phyloP scores from a whole-genome alignment of 37 sponge, comb jelly and placozoan species.

The Axinella damicornis region DNA sequence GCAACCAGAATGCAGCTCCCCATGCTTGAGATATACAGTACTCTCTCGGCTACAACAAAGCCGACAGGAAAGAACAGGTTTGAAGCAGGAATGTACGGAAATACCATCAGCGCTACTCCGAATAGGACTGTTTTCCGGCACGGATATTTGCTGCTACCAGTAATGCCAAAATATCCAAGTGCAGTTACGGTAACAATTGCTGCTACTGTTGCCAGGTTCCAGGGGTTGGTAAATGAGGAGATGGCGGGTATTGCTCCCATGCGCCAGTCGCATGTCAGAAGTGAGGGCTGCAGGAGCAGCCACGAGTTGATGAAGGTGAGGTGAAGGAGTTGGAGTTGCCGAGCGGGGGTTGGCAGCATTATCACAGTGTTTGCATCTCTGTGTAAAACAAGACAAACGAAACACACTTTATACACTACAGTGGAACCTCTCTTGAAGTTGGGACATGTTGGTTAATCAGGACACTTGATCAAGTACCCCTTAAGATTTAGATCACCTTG shows the following conservation, averaged over 20 bases:
- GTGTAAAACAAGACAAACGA: not conserved
- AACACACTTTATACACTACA: no score
- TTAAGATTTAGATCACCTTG: no score
- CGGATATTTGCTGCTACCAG: not conserved
- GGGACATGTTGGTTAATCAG: no score
- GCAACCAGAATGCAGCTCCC: constrained; percentile 46
- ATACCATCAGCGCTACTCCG: constrained; percentile 78
- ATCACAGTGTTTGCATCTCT: constrained; percentile 88
- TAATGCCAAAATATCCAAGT: constrained; percentile 6
- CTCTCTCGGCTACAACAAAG: constrained; percentile 95
- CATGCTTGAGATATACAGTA: constrained; percentile 92
- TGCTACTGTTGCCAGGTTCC: constrained; percentile 68
- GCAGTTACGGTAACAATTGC: constrained; percentile 20
- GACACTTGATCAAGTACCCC: no score
- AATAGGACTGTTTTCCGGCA: constrained; percentile 43
- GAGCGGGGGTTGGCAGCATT: constrained; percentile 53
- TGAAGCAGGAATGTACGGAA: constrained; percentile 97
- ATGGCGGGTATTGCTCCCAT: constrained; percentile 92
- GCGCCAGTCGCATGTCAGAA: constrained; percentile 86
- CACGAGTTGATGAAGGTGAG: constrained; percentile 76
- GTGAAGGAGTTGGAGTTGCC: constrained; percentile 86
- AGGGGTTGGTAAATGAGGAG: constrained; percentile 60
- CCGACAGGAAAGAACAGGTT: constrained; percentile 97
- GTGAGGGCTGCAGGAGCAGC: constrained; percentile 78
- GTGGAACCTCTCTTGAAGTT: no score